These are phyloP conservation scores for Julus scanicus DNA, from an alignment of 2,888 invertebrate genomes.

Conservation along the genomic window DNA sequence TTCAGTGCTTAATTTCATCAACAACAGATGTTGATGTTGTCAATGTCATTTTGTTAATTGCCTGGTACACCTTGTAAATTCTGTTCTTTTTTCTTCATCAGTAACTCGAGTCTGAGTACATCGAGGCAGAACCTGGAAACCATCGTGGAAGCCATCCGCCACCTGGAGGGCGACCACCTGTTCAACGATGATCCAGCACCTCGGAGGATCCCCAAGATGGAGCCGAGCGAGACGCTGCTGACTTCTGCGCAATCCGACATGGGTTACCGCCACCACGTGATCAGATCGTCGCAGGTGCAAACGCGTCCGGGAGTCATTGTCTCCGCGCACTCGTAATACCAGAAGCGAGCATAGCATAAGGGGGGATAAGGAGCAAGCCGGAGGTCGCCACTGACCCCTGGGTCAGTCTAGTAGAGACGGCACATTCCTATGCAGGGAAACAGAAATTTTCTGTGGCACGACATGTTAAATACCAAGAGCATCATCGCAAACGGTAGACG, in stretches of 20 bases:
- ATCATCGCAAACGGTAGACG: neutral
- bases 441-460: neutral
- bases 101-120: slow-evolving; percentile 71
- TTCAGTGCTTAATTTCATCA: too few relatives aligned
- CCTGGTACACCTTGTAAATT: neutral
- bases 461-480: neutral
- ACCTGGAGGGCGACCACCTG: slow-evolving; percentile 94
- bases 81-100: neutral
- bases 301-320: slow-evolving; percentile 91
- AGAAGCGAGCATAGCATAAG: neutral
- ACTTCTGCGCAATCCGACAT: slow-evolving; percentile 10
- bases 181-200: slow-evolving; percentile 75
- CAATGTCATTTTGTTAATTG: too few relatives aligned
- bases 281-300: slow-evolving; percentile 69
- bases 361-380: neutral
- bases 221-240: neutral
- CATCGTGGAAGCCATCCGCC: slow-evolving; percentile 97
- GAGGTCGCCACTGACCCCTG: neutral
- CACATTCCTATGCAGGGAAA: slow-evolving; percentile 34
- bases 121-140: slow-evolving; percentile 96
- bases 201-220: slow-evolving; percentile 10
- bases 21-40: too few relatives aligned
- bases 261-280: slow-evolving; percentile 60
- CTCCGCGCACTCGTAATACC: slow-evolving; percentile 57
- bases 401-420: neutral